A percentile compares a stretch with the other conserved stretches of the same genome.
Conservation (phyloP, 2,888 invertebrate genomes). For the Lagria hirta region DNA sequence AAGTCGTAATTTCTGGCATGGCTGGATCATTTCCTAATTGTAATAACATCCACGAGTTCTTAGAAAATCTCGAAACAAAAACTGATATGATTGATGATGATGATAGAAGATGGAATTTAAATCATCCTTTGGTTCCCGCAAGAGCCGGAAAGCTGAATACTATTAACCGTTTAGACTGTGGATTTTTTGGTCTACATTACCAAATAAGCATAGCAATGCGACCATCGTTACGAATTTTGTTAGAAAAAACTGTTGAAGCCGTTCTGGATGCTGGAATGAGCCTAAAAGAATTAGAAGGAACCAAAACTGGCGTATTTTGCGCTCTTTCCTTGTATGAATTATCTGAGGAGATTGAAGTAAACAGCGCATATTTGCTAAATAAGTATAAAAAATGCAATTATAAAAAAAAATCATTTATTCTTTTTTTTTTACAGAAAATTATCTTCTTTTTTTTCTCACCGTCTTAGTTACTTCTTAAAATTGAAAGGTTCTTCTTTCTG, state of each 20-base stretch:
- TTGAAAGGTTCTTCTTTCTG: slow-evolving; percentile 84
- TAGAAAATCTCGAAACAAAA: slow-evolving; percentile 71
- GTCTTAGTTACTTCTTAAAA: slow-evolving; percentile 84
- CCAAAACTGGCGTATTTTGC: slow-evolving; percentile 76
- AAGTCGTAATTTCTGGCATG: slow-evolving; percentile 67
- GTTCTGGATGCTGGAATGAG: slow-evolving; percentile 25
- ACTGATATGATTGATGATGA: slow-evolving; percentile 83
- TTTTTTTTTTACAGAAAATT: no score
- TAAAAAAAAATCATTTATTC: no score
- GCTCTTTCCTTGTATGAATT: slow-evolving; percentile 64
- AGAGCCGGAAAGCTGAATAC: slow-evolving; percentile 66
- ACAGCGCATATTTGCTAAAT: neutral
- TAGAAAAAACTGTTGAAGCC: slow-evolving; percentile 63
- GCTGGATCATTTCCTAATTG: slow-evolving; percentile 78
- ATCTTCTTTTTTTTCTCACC: no score
- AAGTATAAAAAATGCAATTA: neutral
- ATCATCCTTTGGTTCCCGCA: slow-evolving; percentile 61
- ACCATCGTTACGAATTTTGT: slow-evolving; percentile 60
- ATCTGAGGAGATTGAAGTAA: slow-evolving; percentile 61
- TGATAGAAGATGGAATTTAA: slow-evolving; percentile 71
- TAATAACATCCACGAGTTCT: slow-evolving; percentile 69
- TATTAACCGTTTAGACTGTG: slow-evolving; percentile 58
- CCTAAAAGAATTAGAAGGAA: slow-evolving; percentile 63
- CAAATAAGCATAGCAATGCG: slow-evolving; percentile 62
- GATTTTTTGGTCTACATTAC: slow-evolving; percentile 52